phyloP scores from a whole-genome alignment of 2,113 vertebrate species.

The Prochilodus magdalenae region DNA sequence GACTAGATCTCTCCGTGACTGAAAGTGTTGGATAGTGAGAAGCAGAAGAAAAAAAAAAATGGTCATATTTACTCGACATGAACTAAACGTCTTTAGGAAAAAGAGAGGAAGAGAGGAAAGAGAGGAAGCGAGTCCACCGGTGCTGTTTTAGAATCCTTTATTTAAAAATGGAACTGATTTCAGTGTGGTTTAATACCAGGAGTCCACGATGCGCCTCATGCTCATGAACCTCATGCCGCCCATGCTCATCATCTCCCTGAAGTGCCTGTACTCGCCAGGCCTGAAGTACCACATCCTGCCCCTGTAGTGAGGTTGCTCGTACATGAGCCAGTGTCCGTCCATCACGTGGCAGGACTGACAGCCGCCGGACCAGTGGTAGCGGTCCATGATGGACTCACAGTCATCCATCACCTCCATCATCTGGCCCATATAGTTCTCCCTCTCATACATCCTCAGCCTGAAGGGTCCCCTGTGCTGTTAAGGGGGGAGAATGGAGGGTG shows the following conservation, averaged over 20 bases:
- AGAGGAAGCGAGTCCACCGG: not conserved
- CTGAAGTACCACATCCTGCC: conserved; percentile 57
- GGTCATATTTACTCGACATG: too few relatives aligned
- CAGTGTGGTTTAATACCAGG: conserved; percentile 22
- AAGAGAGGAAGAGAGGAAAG: too few relatives aligned
- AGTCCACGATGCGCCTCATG: conserved; percentile 43
- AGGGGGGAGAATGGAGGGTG: not conserved
- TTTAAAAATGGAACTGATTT: not conserved
- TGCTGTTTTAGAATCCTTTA: not conserved
- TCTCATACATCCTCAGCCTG: conserved; percentile 70
- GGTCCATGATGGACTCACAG: conserved; percentile 36
- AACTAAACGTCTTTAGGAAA: not conserved
- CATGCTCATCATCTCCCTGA: conserved; percentile 39
- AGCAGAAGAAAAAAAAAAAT: too few relatives aligned
- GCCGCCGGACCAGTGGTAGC: conserved; percentile 32
- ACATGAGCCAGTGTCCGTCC: conserved; percentile 67
- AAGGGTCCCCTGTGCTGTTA: conserved; percentile 41
- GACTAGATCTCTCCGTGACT: too few relatives aligned
- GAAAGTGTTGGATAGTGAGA: too few relatives aligned
- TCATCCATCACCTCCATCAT: conserved; percentile 32
- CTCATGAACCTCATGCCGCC: conserved; percentile 34
- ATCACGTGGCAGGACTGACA: conserved; percentile 63
- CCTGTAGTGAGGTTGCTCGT: conserved; percentile 61
- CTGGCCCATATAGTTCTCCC: conserved; percentile 63
- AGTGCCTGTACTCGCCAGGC: conserved; percentile 62